A percentile compares a stretch with the other conserved stretches of the same genome.
Conservation (phyloP, 2,797 vertebrate species). For the Characodon lateralis region DNA sequence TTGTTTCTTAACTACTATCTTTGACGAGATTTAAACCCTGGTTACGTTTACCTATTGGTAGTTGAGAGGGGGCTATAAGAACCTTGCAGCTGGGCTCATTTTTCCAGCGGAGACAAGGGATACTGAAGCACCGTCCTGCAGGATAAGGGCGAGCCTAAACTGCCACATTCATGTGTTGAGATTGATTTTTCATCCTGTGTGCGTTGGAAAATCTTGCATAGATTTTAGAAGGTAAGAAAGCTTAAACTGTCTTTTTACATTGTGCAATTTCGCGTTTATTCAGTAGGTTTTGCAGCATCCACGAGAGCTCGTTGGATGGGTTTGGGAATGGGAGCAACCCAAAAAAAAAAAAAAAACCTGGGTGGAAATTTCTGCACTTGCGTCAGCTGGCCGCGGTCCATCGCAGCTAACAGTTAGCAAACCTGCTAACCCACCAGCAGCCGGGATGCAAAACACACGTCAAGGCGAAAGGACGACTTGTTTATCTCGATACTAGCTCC, state of each 20-base stretch:
- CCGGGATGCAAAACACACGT: conserved; percentile 10
- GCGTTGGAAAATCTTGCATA: conserved; percentile 69
- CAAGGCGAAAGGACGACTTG: no score
- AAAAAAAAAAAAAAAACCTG: conserved; percentile 32
- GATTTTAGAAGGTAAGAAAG: conserved; percentile 77
- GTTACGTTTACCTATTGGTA: conserved; percentile 59
- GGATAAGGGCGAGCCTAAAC: conserved; percentile 79
- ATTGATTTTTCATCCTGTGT: conserved; percentile 67
- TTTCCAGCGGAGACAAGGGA: conserved; percentile 62
- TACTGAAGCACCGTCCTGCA: conserved; percentile 72
- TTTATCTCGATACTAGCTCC: not conserved
- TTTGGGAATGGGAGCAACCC: conserved; percentile 62
- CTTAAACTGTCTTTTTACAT: conserved; percentile 20
- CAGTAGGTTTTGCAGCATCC: conserved; percentile 53
- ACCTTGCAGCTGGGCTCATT: conserved; percentile 32
- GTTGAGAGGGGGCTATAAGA: conserved; percentile 40
- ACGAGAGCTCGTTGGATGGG: conserved; percentile 47
- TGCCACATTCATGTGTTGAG: conserved; percentile 80
- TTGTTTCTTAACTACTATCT: conserved; percentile 34
- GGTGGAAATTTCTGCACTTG: conserved; percentile 79
- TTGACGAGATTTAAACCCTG: conserved; percentile 49
- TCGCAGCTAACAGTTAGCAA: conserved; percentile 63
- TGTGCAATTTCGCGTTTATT: conserved; percentile 40
- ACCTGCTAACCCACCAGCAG: conserved; percentile 17
- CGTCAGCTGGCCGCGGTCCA: conserved; percentile 75